Percentiles rank a stretch among this genome's conserved stretches.
Evolutionary conservation across 2,113 vertebrate species (phyloP).

Genomic region (Mesoclemmys tuberculata): DNA sequence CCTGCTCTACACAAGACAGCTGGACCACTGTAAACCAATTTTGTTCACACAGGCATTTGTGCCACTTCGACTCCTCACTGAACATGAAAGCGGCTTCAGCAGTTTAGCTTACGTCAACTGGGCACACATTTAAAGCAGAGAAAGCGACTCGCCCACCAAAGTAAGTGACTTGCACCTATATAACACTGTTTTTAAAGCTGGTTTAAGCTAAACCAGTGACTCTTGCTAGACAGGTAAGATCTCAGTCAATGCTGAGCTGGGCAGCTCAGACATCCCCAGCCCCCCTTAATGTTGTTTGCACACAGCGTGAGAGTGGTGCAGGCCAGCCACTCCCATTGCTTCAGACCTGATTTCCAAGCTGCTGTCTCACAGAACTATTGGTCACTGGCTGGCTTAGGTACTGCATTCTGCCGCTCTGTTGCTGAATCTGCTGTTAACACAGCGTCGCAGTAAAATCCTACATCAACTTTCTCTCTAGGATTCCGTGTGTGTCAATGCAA

Average conservation of each 20-base stretch:
- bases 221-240: not conserved
- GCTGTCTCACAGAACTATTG: not conserved
- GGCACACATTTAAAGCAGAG: not conserved
- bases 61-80: too few relatives aligned
- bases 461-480: not conserved
- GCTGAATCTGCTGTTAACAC: not conserved
- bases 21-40: not conserved
- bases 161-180: not conserved
- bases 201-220: not conserved
- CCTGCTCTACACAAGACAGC: accelerated
- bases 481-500: not conserved
- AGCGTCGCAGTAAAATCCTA: not conserved
- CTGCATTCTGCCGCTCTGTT: not conserved
- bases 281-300: not conserved
- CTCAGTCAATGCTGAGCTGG: not conserved
- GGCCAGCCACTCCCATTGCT: not conserved
- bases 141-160: not conserved
- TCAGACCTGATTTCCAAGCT: not conserved
- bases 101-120: not conserved
- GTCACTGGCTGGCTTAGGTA: not conserved
- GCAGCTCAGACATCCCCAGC: not conserved
- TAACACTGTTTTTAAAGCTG: not conserved
- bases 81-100: not conserved
- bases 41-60: not conserved
- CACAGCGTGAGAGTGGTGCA: accelerated